phyloP scores from a whole-genome alignment of 53 echinoderm and acorn worm species.

The Pentamera pediparva region DNA sequence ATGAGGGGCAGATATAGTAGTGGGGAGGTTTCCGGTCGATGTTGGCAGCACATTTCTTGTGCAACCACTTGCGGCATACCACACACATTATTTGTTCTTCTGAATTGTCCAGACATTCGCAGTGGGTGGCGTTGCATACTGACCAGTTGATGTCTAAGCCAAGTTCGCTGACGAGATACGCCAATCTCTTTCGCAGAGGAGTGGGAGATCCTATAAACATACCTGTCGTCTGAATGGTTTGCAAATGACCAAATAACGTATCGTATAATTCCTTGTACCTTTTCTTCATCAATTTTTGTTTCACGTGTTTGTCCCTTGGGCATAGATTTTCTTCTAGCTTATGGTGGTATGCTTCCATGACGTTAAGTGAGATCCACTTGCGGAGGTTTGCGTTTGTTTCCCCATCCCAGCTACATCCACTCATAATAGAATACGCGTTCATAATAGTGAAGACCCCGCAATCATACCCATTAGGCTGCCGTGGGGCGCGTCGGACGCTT shows the following conservation, averaged over 20 bases:
- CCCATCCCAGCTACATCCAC: background rate
- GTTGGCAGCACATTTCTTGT: background rate
- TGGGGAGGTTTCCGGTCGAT: background rate
- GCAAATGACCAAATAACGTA: background rate
- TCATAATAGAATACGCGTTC: background rate
- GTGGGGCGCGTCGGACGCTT: background rate
- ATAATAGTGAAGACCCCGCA: background rate
- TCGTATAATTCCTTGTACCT: background rate
- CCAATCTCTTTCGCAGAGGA: background rate
- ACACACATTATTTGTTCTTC: background rate
- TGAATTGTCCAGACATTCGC: background rate
- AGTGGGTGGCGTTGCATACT: background rate
- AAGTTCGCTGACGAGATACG: background rate
- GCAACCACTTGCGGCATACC: background rate
- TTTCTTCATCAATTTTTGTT: background rate
- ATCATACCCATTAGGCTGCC: background rate
- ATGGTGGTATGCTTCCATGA: background rate
- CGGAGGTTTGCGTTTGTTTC: background rate
- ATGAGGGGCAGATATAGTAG: background rate
- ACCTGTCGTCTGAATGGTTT: background rate
- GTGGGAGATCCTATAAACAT: background rate
- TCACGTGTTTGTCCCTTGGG: background rate
- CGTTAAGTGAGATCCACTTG: background rate
- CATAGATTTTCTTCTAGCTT: too few species aligned
- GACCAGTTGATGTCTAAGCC: background rate